Evolutionary conservation across 64 coral and sea anemone species (phyloP).

Genomic region (Trachythela sp.): DNA sequence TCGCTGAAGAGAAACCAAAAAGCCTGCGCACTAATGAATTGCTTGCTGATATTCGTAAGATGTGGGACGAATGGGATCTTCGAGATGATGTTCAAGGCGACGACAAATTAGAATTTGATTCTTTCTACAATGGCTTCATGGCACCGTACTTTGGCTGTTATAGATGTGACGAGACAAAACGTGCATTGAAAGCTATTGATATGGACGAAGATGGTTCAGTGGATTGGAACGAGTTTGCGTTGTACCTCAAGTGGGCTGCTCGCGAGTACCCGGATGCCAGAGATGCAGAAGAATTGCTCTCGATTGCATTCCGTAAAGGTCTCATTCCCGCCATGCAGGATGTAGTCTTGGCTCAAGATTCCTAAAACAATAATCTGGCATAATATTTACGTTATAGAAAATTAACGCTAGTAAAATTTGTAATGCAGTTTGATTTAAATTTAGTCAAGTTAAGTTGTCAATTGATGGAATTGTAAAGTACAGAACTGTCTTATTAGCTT

Average conservation of each 20-base stretch:
- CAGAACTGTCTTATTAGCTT: no score
- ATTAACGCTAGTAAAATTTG: neutral
- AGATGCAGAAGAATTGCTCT: constrained; percentile 49
- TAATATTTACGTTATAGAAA: neutral
- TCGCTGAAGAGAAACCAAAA: constrained; percentile 7
- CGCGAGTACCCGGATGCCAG: constrained; percentile 54
- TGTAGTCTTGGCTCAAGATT: constrained; percentile 21
- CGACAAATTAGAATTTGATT: constrained; percentile 32
- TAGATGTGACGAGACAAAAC: constrained; percentile 41
- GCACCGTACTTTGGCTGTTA: constrained; percentile 64
- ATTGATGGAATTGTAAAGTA: no score
- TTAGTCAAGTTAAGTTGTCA: no score
- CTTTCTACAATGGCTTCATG: constrained; percentile 71
- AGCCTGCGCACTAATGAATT: neutral
- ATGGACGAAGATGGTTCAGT: constrained; percentile 60
- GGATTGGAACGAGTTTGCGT: constrained; percentile 65
- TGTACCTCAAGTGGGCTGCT: constrained; percentile 62
- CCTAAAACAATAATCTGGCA: neutral
- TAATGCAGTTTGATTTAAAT: no score
- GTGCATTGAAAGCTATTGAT: constrained; percentile 52
- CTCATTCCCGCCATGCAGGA: constrained; percentile 68
- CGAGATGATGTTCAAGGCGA: neutral
- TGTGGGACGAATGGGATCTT: constrained; percentile 21
- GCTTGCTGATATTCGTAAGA: constrained; percentile 1
- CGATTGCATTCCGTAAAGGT: constrained; percentile 50